Base-by-base conservation (phyloP, 2,888 invertebrate species). In the Zaprionus bogoriensis region DNA sequence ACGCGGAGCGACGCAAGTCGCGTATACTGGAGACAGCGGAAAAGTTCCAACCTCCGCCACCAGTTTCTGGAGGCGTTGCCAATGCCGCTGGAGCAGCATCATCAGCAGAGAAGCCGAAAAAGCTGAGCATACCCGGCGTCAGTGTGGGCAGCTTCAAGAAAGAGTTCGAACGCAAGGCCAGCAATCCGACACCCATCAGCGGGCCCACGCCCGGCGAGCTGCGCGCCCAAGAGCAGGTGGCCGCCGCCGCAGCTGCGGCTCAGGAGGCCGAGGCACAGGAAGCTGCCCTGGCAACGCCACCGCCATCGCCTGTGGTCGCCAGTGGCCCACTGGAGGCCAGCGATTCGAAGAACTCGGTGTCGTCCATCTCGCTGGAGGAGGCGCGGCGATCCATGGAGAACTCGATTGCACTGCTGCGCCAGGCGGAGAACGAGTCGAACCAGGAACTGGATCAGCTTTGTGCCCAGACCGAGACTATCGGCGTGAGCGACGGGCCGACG, bases 71-170 rank as follows among this genome's bases (percentile, higher is more conserved):
- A n/a, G 87, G 81, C 66, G 80, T 87, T 5, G 70, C 68, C 25
- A 66, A 65, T 19, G 20, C 55, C 5, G 22, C 57, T 1, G 12
- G 60, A 12, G 46, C 12, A 1, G 52, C n/a, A n/a, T n/a, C n/a
- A n/a, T n/a, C 46, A 1, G 52, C 66, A 0, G 92, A 93, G 46
- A 96, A 96, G 88, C 95, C 95, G 28, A 96, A 96, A 90, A 97
- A 96, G 90, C 92, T 96, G 48, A 94, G 95, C 71, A 95, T 96
- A 87, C 95, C 96, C 25, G 93, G 93, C 27, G 96, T 96, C 12
- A 96, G 95, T 89, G 96, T 97, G 1, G 96, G 95, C 51, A 96
- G 95, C 87, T 96, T 95, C 77, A 97, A 96, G 79, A 95, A 95
- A 81, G 96, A 96, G 80, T 97, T 96, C 87, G 96, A 97, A 90